Evolutionary conservation across 2,113 vertebrate genomes (phyloP), one percentile per base, ranked within the genome.

Genomic region (Rhipidura dahli): DNA sequence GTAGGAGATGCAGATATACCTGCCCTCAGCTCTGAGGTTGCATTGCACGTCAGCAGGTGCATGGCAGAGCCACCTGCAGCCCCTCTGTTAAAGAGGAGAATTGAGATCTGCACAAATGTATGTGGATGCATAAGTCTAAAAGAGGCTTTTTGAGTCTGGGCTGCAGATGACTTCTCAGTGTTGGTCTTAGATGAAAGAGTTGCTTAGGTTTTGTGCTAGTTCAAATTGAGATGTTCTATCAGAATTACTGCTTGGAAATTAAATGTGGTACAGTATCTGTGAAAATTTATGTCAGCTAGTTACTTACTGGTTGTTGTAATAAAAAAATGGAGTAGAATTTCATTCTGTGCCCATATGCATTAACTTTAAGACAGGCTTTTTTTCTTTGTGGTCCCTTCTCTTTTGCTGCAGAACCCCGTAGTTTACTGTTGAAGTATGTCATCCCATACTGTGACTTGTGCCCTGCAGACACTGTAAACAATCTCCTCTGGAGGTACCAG

Each of bases 101-200:
- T 42, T 0, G 2, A 53, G 40, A 39, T 31, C 39, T 61, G 16
- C 28, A 31, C 24, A 26, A n/a, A 13, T 4, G 1, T 11, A 1
- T 40, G 33, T 11, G 30, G 23, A 13, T 81, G 13, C 27, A 14
- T 14, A 37, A 51, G n/a, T 18, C 33, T 63, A 13, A 27, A 49
- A 33, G 17, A 66, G 24, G 28, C 6, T 37, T 68, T 83, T 54
- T 56, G 69, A 60, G 37, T 35, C 4, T 21, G 45, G 21, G 21
- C 53, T 76, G 26, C 71, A 80, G 37, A 10, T 83, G 16, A 18
- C 17, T 72, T 44, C 31, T 78, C 39, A 39, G 9, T 37, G 31
- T 31, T 20, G 20, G 7, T 68, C 37, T 75, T 57, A 20, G 28
- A 40, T 61, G 7, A 44, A 21, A 15, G 76, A 75, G 31, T 57